phyloP scores from a whole-genome alignment of 2,797 vertebrate species.

The Sebastes glaucus region DNA sequence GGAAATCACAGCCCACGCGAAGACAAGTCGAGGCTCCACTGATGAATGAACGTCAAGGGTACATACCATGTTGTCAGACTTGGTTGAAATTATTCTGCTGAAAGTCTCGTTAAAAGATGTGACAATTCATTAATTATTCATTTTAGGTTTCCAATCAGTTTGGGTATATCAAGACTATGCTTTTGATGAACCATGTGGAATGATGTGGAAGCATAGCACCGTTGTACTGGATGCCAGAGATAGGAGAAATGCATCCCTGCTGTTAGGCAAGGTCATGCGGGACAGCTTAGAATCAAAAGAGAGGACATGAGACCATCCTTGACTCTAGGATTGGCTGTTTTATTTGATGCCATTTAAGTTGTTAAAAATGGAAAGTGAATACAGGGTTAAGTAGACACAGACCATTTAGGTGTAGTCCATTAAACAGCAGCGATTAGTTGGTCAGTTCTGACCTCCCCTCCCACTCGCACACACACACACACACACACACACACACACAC shows the following conservation, averaged over 20 bases:
- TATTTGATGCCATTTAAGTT: not conserved
- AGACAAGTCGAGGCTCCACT: not conserved
- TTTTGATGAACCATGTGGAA: not conserved
- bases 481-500: too few species aligned
- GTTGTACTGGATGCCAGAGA: not conserved
- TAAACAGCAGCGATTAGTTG: slow-evolving; percentile 8
- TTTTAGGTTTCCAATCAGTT: not conserved
- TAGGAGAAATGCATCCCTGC: not conserved
- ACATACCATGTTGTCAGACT: not conserved
- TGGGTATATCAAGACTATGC: not conserved
- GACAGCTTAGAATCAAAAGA: not conserved
- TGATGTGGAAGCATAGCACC: not conserved
- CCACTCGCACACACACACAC: not conserved
- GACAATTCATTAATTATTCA: not conserved
- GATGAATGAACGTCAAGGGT: not conserved
- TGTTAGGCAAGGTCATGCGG: not conserved
- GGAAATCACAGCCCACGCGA: not conserved
- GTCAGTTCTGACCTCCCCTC: not conserved
- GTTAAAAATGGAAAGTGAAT: not conserved
- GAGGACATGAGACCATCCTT: not conserved
- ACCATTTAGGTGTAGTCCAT: not conserved
- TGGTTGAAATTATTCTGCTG: not conserved
- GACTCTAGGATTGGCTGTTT: not conserved
- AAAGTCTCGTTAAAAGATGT: not conserved
- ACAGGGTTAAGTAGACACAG: not conserved